These are phyloP conservation scores for Tachycineta bicolor DNA, from an alignment of 2,113 vertebrate genomes.

Conservation along the genomic window DNA sequence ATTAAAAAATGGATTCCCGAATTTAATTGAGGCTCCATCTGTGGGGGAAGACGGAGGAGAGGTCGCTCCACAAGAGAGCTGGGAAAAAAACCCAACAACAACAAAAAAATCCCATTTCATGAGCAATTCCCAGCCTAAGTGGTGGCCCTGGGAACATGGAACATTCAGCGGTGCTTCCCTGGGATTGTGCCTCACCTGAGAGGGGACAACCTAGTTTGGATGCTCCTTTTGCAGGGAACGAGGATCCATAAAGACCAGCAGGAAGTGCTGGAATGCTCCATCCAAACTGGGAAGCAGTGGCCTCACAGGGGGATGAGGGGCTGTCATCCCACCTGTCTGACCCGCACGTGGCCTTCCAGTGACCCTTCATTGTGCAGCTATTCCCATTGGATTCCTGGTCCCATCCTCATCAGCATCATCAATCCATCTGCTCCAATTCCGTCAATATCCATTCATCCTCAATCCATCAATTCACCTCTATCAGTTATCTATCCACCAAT, in stretches of 20 bases:
- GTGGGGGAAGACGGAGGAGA: constrained; percentile 39
- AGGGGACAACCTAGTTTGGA: neutral
- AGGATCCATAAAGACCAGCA: neutral
- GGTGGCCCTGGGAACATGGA: neutral
- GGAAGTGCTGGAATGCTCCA: neutral
- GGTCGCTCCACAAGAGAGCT: constrained; percentile 53
- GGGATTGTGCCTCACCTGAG: too few species aligned
- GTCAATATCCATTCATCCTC: neutral
- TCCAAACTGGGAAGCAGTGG: neutral
- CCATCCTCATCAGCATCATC: neutral
- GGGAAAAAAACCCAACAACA: neutral
- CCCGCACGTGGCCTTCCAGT: neutral
- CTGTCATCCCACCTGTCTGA: fast-evolving
- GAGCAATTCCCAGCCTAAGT: neutral
- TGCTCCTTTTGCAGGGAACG: neutral
- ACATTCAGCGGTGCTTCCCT: too few species aligned
- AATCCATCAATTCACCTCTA: neutral
- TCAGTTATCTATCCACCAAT: neutral
- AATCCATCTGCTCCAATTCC: neutral
- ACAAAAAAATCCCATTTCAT: neutral
- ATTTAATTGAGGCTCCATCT: constrained; percentile 74
- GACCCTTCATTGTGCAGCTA: neutral
- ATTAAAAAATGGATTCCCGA: constrained; percentile 75
- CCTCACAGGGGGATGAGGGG: neutral
- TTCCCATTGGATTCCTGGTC: neutral